phyloP scores from a whole-genome alignment of 2,888 invertebrate genomes.

The Tetanocera ferruginea region DNA sequence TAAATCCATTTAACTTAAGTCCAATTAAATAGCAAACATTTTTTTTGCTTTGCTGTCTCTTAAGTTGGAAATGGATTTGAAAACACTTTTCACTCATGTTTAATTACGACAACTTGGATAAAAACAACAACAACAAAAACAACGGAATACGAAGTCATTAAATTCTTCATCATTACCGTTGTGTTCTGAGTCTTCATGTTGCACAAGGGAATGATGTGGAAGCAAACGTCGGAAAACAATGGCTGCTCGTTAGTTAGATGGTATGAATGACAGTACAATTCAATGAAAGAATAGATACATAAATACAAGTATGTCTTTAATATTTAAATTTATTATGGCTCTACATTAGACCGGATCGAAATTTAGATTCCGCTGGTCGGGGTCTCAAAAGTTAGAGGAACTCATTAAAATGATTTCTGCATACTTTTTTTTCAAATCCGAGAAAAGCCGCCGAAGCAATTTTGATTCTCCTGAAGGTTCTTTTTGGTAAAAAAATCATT shows the following conservation, averaged over 20 bases:
- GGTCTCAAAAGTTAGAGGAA: too few species aligned
- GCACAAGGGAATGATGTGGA: not conserved
- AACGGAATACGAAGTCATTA: constrained; percentile 21
- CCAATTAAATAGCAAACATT: too few species aligned
- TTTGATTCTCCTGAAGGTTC: too few species aligned
- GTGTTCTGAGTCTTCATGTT: not conserved
- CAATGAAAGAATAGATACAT: constrained; percentile 28
- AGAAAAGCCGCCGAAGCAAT: too few species aligned
- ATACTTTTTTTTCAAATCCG: too few species aligned
- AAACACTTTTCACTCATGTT: not conserved
- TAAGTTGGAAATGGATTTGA: not conserved
- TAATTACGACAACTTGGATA: not conserved
- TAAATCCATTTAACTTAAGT: too few species aligned
- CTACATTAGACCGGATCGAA: too few species aligned
- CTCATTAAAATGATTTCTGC: too few species aligned
- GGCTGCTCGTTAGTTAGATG: constrained; percentile 15
- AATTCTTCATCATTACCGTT: constrained; percentile 3
- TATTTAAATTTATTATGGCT: too few species aligned
- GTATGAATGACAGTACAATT: not conserved
- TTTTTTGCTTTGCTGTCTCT: too few species aligned
- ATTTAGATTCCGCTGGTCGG: too few species aligned
- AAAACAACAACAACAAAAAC: not conserved
- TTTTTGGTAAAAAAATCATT: too few species aligned
- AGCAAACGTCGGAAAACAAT: constrained; percentile 9
- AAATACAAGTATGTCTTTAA: not conserved